These are phyloP conservation scores for Onychostoma macrolepis DNA, from an alignment of 2,113 vertebrate species.

Conservation along the genomic window DNA sequence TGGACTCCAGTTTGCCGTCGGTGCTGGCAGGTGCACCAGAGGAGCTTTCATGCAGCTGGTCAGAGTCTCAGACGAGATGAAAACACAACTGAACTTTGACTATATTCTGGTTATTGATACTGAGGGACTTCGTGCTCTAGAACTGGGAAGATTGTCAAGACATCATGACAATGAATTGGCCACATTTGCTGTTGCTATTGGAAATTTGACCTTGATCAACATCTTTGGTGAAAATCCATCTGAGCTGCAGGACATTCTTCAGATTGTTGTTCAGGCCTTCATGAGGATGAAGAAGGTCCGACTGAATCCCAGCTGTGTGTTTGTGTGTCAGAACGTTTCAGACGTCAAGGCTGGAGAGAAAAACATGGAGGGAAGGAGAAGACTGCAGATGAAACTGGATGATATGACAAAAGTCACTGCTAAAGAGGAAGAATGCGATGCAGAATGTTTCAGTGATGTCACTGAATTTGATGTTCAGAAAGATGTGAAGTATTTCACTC, in stretches of 20 bases:
- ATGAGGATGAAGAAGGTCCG: no score
- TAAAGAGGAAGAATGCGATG: conserved; percentile 64
- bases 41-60: conserved; percentile 79
- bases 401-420: conserved; percentile 67
- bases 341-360: no score
- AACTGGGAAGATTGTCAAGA: neutral
- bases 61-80: conserved; percentile 57
- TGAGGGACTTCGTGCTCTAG: neutral
- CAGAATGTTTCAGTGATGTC: conserved; percentile 63
- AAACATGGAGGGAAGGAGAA: conserved; percentile 56
- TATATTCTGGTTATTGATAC: neutral
- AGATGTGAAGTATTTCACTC: conserved; percentile 58
- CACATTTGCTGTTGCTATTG: neutral
- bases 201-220: neutral
- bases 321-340: no score
- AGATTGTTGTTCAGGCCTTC: no score
- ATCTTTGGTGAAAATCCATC: conserved; percentile 56
- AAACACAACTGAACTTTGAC: neutral
- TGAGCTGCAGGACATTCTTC: conserved; percentile 4
- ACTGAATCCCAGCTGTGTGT: no score
- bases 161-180: neutral
- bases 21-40: conserved; percentile 74
- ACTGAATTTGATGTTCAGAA: conserved; percentile 55
- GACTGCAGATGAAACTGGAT: conserved; percentile 37
- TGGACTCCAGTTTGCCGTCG: conserved; percentile 74